These are phyloP conservation scores for Hydrolagus colliei DNA, from an alignment of 2,797 vertebrate species.

Conservation along the genomic window DNA sequence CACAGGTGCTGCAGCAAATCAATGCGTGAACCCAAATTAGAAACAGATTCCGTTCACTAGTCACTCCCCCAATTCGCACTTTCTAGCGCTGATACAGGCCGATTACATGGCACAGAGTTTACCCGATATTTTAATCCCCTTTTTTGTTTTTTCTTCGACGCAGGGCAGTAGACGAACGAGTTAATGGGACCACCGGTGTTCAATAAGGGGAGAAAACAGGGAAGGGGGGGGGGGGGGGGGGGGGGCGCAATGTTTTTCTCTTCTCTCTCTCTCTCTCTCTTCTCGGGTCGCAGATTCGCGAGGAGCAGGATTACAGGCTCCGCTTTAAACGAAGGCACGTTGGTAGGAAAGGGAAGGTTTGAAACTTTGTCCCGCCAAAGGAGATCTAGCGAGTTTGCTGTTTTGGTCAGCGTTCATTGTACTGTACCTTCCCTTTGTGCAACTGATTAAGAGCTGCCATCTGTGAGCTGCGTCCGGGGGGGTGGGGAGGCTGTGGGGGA, in stretches of 20 bases:
- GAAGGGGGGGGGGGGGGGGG: too few species aligned
- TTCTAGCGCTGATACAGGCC: not conserved
- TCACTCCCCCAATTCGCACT: not conserved
- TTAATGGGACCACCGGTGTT: not conserved
- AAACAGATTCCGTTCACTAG: not conserved
- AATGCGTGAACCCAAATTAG: conserved; percentile 4
- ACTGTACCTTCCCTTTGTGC: not conserved
- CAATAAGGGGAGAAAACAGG: too few species aligned
- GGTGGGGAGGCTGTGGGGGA: too few species aligned
- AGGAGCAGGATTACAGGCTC: too few species aligned
- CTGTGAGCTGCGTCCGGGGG: not conserved
- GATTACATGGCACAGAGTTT: not conserved
- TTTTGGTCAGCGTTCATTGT: too few species aligned
- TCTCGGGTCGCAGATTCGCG: too few species aligned
- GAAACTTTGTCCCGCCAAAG: too few species aligned
- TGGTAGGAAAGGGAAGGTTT: too few species aligned
- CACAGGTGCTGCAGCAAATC: conserved; percentile 25
- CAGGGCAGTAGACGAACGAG: not conserved
- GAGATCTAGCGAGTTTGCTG: too few species aligned
- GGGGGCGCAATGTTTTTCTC: too few species aligned
- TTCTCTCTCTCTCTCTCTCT: too few species aligned
- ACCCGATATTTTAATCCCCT: not conserved
- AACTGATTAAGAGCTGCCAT: not conserved
- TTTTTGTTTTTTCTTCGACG: not conserved
- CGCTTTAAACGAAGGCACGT: too few species aligned